phyloP scores from a whole-genome alignment of 1,140 invertebrate genomes.

The Drosophila albomicans region DNA sequence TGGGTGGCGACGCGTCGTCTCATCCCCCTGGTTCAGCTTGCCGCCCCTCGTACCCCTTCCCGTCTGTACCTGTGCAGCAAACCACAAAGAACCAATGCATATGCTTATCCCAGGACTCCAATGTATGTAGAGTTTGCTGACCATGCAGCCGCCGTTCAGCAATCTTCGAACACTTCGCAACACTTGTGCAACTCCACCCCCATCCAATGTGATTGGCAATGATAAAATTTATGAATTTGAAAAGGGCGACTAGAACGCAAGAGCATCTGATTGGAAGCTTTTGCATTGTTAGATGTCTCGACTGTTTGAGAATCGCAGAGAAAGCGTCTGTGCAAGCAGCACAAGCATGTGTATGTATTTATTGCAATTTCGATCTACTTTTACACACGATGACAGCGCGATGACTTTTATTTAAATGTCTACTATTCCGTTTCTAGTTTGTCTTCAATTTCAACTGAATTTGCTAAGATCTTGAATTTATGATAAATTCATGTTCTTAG shows the following conservation, averaged over 20 bases:
- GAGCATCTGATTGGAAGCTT: neutral
- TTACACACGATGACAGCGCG: no score
- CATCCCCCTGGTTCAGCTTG: neutral
- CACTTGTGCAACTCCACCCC: constrained; percentile 30
- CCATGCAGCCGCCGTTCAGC: constrained; percentile 25
- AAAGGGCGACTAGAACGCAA: constrained; percentile 12
- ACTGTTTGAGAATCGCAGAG: neutral
- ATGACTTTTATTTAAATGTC: no score
- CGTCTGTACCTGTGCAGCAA: constrained; percentile 27
- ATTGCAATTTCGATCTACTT: no score
- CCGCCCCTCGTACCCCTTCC: constrained; percentile 7
- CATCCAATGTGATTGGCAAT: constrained; percentile 68
- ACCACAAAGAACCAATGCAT: constrained; percentile 63
- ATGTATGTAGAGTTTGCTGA: constrained; percentile 53
- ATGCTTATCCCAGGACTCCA: constrained; percentile 36
- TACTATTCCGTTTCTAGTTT: no score
- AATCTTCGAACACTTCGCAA: constrained; percentile 13
- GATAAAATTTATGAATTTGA: constrained; percentile 76
- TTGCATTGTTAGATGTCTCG: neutral
- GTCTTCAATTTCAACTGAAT: no score
- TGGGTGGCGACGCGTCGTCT: constrained; percentile 61
- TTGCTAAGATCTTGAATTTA: no score
- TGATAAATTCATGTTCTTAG: no score
- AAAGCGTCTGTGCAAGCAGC: neutral
- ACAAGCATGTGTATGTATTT: no score